phyloP scores from a whole-genome alignment of 2,888 invertebrate species.

The Lasioglossum villosulum region DNA sequence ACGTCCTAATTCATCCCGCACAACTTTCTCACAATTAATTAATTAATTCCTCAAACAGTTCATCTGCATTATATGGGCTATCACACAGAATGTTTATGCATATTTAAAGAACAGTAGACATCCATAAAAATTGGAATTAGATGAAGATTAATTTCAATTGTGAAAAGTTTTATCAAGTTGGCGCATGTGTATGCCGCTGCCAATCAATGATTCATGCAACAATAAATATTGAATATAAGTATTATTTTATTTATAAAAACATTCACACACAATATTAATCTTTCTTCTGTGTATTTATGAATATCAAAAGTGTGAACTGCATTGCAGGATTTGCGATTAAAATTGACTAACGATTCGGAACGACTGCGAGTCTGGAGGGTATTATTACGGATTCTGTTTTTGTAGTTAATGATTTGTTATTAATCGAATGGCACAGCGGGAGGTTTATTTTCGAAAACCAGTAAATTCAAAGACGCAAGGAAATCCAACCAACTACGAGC shows the following conservation, averaged over 20 bases:
- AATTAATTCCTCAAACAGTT: too few relatives aligned
- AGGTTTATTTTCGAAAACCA: neutral
- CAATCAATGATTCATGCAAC: too few relatives aligned
- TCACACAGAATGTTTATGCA: too few relatives aligned
- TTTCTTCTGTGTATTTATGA: neutral
- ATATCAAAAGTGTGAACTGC: neutral
- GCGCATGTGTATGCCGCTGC: too few relatives aligned
- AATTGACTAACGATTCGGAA: neutral
- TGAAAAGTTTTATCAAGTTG: too few relatives aligned
- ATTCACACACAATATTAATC: neutral
- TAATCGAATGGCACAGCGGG: neutral
- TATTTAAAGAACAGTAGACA: too few relatives aligned
- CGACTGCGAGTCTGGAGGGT: neutral
- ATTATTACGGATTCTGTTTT: neutral
- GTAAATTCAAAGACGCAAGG: neutral
- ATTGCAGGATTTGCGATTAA: neutral
- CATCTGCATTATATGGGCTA: too few relatives aligned
- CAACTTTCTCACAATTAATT: too few relatives aligned
- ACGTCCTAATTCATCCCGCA: too few relatives aligned
- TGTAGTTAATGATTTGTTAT: neutral
- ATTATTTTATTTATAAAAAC: neutral
- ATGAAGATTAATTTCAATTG: too few relatives aligned
- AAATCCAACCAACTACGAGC: neutral
- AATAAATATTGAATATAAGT: too few relatives aligned
- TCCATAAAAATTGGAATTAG: too few relatives aligned